These are phyloP conservation scores for Turritopsis dohrnii DNA, from an alignment of 30 jellyfish, hydroid and myxozoan species.

Conservation along the genomic window DNA sequence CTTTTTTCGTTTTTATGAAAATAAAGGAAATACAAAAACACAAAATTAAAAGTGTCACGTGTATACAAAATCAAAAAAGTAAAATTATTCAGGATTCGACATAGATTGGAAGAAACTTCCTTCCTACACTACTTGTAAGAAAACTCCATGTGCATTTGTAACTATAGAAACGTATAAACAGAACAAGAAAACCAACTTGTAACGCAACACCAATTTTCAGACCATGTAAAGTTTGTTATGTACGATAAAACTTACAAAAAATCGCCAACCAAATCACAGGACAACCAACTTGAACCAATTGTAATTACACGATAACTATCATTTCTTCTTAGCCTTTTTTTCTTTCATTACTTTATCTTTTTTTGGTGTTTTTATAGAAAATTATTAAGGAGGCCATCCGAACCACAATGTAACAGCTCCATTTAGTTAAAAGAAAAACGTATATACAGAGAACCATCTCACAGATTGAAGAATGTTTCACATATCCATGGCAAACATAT, in stretches of 20 bases:
- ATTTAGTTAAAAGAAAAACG: not conserved
- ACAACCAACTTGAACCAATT: not conserved
- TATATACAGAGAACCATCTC: not conserved
- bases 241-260: not conserved
- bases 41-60: not conserved
- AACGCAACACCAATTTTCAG: not conserved
- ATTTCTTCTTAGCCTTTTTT: not conserved
- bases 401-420: not conserved
- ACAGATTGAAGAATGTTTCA: not conserved
- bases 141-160: not conserved
- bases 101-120: not conserved
- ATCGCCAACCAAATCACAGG: not conserved
- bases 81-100: no score
- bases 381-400: not conserved
- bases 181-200: not conserved
- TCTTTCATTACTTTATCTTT: not conserved
- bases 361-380: not conserved
- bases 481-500: constrained; percentile 22
- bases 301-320: not conserved
- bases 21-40: not conserved
- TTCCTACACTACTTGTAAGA: not conserved
- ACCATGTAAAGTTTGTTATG: not conserved
- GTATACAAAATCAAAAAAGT: not conserved
- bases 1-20: not conserved
- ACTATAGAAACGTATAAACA: not conserved